Conservation (phyloP, 2,113 vertebrate species). For the Plecturocebus donacophilus region DNA sequence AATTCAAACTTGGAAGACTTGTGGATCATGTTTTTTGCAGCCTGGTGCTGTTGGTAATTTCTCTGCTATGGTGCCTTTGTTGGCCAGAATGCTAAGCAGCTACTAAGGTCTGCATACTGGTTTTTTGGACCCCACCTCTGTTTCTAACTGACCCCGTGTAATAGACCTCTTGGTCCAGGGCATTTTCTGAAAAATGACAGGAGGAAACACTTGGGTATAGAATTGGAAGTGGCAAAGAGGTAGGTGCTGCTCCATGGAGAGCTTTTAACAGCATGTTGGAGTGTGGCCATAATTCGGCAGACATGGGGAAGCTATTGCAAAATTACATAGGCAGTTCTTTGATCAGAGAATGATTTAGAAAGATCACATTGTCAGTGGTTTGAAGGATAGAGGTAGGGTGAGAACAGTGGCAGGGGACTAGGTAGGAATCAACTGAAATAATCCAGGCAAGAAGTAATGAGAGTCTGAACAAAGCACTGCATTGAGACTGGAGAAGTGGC, state of each 20-base stretch:
- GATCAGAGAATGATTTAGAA: background rate
- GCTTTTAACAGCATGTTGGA: fast-evolving
- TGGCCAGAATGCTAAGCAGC: background rate
- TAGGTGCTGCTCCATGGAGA: background rate
- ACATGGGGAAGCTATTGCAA: background rate
- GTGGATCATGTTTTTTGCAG: background rate
- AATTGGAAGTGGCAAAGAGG: background rate
- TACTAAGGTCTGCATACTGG: background rate
- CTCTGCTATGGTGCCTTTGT: background rate
- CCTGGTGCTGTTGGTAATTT: background rate
- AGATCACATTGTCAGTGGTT: background rate
- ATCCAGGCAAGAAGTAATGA: background rate
- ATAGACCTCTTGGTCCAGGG: background rate
- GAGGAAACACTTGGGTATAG: too few relatives aligned
- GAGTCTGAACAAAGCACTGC: background rate
- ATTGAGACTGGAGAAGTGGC: fast-evolving
- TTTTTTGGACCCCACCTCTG: background rate
- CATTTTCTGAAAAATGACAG: background rate
- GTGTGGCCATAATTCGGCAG: background rate
- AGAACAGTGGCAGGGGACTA: background rate
- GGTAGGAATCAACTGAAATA: background rate
- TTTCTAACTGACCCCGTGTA: background rate
- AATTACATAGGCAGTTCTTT: background rate
- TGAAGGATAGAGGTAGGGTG: background rate
- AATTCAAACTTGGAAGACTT: background rate